Conservation (phyloP, 2,888 invertebrate genomes). For the Heterodera filipjevi region DNA sequence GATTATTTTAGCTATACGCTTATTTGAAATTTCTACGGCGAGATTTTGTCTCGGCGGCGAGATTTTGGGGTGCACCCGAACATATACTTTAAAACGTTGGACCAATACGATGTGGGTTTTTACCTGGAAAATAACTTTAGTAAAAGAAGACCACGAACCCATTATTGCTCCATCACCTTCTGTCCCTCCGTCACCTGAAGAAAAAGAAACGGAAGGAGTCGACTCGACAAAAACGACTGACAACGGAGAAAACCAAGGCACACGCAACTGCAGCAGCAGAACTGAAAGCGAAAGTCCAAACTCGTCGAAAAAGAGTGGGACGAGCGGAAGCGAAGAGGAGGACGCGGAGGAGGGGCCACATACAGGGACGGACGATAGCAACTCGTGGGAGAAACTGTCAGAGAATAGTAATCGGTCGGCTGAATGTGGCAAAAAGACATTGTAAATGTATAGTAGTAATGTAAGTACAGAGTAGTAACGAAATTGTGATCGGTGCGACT, state of each 20-base stretch:
- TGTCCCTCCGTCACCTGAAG: not conserved
- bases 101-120: no score
- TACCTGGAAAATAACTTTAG: no score
- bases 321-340: conserved; percentile 28
- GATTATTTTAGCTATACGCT: no score
- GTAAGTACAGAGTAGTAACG: not conserved
- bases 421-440: not conserved
- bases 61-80: no score
- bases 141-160: no score
- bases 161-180: no score
- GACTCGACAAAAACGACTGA: not conserved
- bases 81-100: no score
- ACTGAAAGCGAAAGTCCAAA: conserved; percentile 13
- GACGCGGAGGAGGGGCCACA: conserved; percentile 18
- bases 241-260: not conserved
- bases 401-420: conserved; percentile 22
- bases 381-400: conserved; percentile 25
- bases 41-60: no score
- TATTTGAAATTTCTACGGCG: no score
- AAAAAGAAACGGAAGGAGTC: not conserved
- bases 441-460: not conserved
- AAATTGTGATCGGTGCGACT: not conserved
- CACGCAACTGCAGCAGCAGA: conserved; percentile 16
- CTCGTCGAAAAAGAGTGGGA: not conserved
- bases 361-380: conserved; percentile 18